Evolutionary conservation across 2,797 vertebrate genomes (phyloP), one percentile per base, ranked within the genome.

Genomic region (Lindbergichthys nudifrons): DNA sequence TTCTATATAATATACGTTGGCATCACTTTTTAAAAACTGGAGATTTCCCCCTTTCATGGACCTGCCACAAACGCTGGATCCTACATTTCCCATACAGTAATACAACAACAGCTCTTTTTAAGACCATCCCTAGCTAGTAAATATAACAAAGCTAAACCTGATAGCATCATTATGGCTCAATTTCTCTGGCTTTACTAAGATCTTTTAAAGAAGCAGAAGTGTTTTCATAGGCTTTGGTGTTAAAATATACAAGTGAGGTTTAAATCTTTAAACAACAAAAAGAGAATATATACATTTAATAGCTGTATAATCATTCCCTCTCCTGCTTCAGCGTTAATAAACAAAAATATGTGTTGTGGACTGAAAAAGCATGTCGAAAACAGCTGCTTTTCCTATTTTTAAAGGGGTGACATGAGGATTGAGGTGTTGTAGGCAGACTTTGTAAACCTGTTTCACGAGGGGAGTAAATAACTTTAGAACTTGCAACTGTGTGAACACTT

Each of bases 391-490:
- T 36, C 36, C 1, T 36, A 36, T 36, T 36, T 36, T 36, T 36
- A 9, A 43, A 4, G 19, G 10, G 14, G 19, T 61, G 57, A 71
- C 52, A 57, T 51, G 66, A 61, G 21, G 63, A 63, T 60, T 68
- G 54, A 72, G 57, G 45, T 70, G 57, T 50, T 67, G 52, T 13
- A 66, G 43, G 41, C 48, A 64, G 46, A 58, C 66, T 77, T 58
- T 79, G 43, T 42, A 68, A 84, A 75, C 42, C 59, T 60, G 65
- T 75, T 77, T 74, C 58, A 26, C 63, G 54, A 30, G 36, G 57
- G 56, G 65, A 69, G 71, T 75, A 86, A 88, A 88, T 80, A 85
- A 84, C 77, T 71, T 61, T 19, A 71, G 61, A 84, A 82, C 67
- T 80, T 66, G 71, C 57, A 84, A 82, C 67, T 80, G 69, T 67